Evolutionary conservation across 2,113 vertebrate genomes (phyloP).

Genomic region (Lontra canadensis): DNA sequence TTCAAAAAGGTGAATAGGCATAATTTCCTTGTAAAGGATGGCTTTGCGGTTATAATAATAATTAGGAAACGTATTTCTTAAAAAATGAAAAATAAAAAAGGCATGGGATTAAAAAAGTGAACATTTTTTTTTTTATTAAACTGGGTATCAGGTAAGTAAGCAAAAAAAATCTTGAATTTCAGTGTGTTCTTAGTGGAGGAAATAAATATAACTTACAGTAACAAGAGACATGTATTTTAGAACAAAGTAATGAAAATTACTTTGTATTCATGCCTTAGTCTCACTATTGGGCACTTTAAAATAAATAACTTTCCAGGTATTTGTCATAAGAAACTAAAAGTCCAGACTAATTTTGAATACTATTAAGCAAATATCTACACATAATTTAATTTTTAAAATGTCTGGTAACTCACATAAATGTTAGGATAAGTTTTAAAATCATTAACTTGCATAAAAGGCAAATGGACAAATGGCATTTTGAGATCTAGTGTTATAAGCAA

Average conservation of each 20-base stretch:
- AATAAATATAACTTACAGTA: conserved; percentile 48
- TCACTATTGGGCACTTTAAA: not conserved
- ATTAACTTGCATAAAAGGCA: conserved; percentile 56
- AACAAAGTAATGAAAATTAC: conserved; percentile 43
- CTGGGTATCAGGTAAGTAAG: not conserved
- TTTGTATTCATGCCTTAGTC: not conserved
- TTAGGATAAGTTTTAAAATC: conserved; percentile 60
- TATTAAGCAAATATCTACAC: conserved; percentile 54
- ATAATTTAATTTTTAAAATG: conserved; percentile 53
- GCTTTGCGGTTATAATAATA: not conserved
- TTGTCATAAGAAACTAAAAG: conserved; percentile 32
- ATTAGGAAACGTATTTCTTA: conserved; percentile 20
- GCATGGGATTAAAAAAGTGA: conserved; percentile 5
- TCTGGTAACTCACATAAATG: conserved; percentile 38
- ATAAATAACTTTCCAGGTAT: conserved; percentile 50
- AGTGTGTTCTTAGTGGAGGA: conserved; percentile 18
- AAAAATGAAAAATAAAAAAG: not conserved
- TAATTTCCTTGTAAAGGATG: conserved; percentile 45
- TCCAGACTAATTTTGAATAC: conserved; percentile 17
- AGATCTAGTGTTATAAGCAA: conserved; percentile 61
- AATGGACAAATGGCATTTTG: conserved; percentile 39
- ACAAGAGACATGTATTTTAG: conserved; percentile 1
- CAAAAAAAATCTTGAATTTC: not conserved
- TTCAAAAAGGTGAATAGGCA: conserved; percentile 64
- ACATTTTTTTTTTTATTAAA: not conserved